These are phyloP conservation scores for Tokudaia muenninki DNA, from an alignment of 2,797 vertebrate species.

Conservation along the genomic window DNA sequence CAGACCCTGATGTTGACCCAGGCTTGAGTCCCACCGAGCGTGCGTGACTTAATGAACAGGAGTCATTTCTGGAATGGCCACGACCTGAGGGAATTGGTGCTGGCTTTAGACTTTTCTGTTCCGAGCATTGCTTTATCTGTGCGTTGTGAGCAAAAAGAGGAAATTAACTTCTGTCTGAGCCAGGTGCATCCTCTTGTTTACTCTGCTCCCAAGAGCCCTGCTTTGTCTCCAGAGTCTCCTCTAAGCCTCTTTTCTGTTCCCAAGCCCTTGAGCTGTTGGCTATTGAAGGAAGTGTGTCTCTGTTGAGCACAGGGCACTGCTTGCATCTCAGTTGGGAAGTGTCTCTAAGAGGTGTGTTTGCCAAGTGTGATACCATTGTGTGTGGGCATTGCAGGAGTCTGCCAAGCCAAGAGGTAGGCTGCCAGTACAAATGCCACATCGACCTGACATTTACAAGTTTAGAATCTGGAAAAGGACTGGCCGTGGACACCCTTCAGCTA, in stretches of 20 bases:
- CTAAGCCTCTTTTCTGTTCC: slow-evolving; percentile 37
- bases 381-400: slow-evolving; percentile 55
- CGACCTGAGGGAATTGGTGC: neutral
- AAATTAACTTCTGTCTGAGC: slow-evolving; percentile 42
- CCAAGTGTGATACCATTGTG: slow-evolving; percentile 71
- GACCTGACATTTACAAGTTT: slow-evolving; percentile 77
- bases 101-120: slow-evolving; percentile 16
- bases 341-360: slow-evolving; percentile 56
- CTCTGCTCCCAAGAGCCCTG: slow-evolving; percentile 12
- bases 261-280: slow-evolving; percentile 46
- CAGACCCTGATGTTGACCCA: neutral
- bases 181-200: slow-evolving; percentile 10
- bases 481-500: slow-evolving; percentile 53
- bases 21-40: neutral
- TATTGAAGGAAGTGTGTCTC: slow-evolving; percentile 49
- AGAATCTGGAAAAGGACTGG: slow-evolving; percentile 71
- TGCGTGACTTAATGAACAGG: neutral
- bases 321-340: slow-evolving; percentile 58
- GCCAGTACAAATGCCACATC: slow-evolving; percentile 75
- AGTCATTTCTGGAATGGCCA: neutral
- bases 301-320: slow-evolving; percentile 34
- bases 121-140: slow-evolving; percentile 19
- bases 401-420: slow-evolving; percentile 74
- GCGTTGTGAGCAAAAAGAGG: slow-evolving; percentile 24
- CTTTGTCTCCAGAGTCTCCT: neutral